phyloP scores from a whole-genome alignment of 2,888 invertebrate genomes.

The Cylloceria caligata region DNA sequence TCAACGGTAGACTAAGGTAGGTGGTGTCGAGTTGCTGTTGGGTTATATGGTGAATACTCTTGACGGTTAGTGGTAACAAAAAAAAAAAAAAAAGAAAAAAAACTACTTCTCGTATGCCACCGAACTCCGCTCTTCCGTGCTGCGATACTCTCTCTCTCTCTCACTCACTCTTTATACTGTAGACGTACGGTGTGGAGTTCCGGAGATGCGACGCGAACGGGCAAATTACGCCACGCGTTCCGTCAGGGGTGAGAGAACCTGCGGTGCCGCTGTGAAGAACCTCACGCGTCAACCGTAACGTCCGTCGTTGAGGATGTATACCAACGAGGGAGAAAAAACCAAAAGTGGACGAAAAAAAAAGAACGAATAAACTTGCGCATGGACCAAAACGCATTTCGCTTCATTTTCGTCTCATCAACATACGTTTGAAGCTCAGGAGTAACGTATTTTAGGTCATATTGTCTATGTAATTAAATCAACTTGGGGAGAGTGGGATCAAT shows the following conservation, averaged over 20 bases:
- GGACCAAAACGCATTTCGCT: not conserved
- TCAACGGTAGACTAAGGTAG: conserved; percentile 49
- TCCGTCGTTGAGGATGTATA: conserved; percentile 30
- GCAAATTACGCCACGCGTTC: conserved; percentile 36
- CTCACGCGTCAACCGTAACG: conserved; percentile 41
- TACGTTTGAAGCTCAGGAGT: not conserved
- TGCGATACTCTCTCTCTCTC: not conserved
- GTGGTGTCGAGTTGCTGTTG: conserved; percentile 48
- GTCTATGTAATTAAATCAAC: not conserved
- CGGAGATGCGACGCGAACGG: conserved; percentile 24
- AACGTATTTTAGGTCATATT: not conserved
- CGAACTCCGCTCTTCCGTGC: conserved; percentile 11
- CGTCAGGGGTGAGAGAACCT: conserved; percentile 21
- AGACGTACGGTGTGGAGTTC: conserved; percentile 8
- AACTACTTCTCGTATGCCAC: conserved; percentile 18
- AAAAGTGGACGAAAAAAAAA: not conserved
- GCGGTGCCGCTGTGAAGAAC: conserved; percentile 2
- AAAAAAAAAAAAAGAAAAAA: conserved; percentile 51
- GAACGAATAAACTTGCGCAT: conserved; percentile 13
- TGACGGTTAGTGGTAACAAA: conserved; percentile 58
- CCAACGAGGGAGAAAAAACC: conserved; percentile 1
- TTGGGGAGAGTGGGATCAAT: no score
- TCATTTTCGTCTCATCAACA: not conserved
- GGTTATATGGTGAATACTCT: conserved; percentile 55
- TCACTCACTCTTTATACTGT: not conserved